Evolutionary conservation across 2,888 invertebrate species (phyloP), one percentile per base, ranked within the genome.

Genomic region (Galerucella nymphaeae): DNA sequence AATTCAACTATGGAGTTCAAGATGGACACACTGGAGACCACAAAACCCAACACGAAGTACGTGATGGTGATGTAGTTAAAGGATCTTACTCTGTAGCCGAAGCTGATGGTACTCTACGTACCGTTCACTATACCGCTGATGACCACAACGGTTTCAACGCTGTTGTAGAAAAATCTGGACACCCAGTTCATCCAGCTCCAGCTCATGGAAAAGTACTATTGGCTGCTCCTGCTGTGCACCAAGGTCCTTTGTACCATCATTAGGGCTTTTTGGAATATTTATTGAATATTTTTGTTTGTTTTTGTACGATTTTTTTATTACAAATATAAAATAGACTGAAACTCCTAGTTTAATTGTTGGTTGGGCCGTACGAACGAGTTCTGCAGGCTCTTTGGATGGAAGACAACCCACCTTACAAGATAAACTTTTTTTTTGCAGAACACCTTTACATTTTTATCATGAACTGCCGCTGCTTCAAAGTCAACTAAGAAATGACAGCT

Each of bases 41-140:
- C 77, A 89, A 89, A 72, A 75, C 87, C 6, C 89, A 89, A 76
- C 87, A 88, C 74, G 89, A 89, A 82, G 82, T 85, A 55, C 86
- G 87, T 1, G 88, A 89, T 83, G 91, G 90, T 1, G 89, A 90
- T 82, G 83, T 89, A 48, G 91, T 91, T 59, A 87, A 89, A 82
- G 91, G 90, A 41, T 90, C 89, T 18, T 91, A 91, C 82, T 89
- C 89, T 79, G 87, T 91, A 5, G 85, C 90, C 55, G 90, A 91
- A 79, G 90, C 91, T 13, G 90, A 90, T 79, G 91, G 91, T 80
- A 87, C 90, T 69, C 85, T 87, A 83, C 88, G 91, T 83, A 90
- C 89, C 80, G 91, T 91, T 45, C 90, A 90, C 79, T 91, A 91
- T 86, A 89, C 88, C 80, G 91, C 90, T 41, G 90, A 90, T 78